Base-by-base conservation (phyloP, 2,888 invertebrate genomes). In the Lymantria dispar region DNA sequence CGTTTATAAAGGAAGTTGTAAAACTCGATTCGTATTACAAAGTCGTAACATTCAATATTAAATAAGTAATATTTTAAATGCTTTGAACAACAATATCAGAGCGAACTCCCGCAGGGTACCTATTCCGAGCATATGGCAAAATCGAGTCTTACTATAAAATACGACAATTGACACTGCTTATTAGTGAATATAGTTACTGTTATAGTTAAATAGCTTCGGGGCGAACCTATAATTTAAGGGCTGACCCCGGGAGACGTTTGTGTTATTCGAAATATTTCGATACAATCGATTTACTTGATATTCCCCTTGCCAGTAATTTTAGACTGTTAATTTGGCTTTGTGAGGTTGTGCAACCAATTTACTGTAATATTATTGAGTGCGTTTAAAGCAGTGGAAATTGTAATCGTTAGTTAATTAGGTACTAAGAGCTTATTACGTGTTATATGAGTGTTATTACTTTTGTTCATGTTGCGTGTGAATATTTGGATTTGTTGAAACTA, bases 161-260 rank as follows among this genome's bases (percentile, higher is more conserved):
- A 72, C 71, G 62, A 81, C 83, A 85, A 87, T 79, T 73, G 78
- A 80, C 77, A 78, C 72, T 75, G 85, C 83, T 88, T 87, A 89
- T 90, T 89, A 88, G 70, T 73, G 73, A 85, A 83, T 81, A 76
- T 71, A 79, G 83, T 83, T 76, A 80, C 80, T 74, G 45, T 53
- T 78, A 81, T 74, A 76, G 74, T 70, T 73, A 80, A 84, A 87
- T 82, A 81, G 85, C 89, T 80, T 67, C 62, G 70, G 80, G 87
- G 76, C 71, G 76, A 88, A 84, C 85, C 87, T 73, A 87, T 89
- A 89, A 90, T 90, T 87, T 83, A 65, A 48, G 81, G 80, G 74
- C 68, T 65, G 63, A 70, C 83, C 83, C 79, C 82, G 56, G 74
- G 81, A 81, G 83, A 78, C 76, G 67, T 74, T 74, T 72, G 41